A percentile compares a stretch with the other conserved stretches of the same genome.
Evolutionary conservation across 2,797 vertebrate genomes (phyloP).

Genomic region (Liparis tanakae): DNA sequence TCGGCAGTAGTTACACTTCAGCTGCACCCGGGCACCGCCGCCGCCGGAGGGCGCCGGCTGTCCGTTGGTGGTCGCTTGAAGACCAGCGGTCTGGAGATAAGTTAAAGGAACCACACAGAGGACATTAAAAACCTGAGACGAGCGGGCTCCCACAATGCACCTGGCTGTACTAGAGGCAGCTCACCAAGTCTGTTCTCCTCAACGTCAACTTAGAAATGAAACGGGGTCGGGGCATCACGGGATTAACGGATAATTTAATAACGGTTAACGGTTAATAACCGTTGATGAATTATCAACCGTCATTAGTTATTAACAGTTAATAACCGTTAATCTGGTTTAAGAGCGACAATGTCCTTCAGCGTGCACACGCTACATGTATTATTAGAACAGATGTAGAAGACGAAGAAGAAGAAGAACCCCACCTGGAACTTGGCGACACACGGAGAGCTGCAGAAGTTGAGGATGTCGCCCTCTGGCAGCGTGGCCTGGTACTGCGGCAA

Average conservation of each 20-base stretch:
- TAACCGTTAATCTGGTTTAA: too few species aligned
- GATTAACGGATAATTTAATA: too few species aligned
- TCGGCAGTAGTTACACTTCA: slow-evolving; percentile 98
- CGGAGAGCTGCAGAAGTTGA: slow-evolving; percentile 98
- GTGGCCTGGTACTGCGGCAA: slow-evolving; percentile 98
- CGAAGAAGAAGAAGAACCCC: background rate
- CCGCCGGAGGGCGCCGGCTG: slow-evolving; percentile 84
- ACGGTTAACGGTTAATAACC: too few species aligned
- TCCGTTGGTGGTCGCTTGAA: slow-evolving; percentile 90
- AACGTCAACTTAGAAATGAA: too few species aligned
- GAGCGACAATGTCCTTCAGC: too few species aligned
- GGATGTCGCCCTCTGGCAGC: slow-evolving; percentile 94
- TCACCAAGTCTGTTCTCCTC: background rate
- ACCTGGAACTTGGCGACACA: slow-evolving; percentile 99
- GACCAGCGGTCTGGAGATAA: slow-evolving; percentile 85
- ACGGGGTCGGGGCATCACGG: too few species aligned
- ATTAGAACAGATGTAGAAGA: too few species aligned
- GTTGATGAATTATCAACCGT: too few species aligned
- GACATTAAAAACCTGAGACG: background rate
- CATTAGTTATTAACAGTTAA: too few species aligned
- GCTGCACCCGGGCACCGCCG: slow-evolving; percentile 65
- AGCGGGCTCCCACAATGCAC: background rate
- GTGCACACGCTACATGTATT: too few species aligned
- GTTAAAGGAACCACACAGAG: background rate
- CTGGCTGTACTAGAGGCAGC: background rate